These are phyloP conservation scores for Erannis defoliaria DNA, from an alignment of 2,888 invertebrate species.

Conservation along the genomic window DNA sequence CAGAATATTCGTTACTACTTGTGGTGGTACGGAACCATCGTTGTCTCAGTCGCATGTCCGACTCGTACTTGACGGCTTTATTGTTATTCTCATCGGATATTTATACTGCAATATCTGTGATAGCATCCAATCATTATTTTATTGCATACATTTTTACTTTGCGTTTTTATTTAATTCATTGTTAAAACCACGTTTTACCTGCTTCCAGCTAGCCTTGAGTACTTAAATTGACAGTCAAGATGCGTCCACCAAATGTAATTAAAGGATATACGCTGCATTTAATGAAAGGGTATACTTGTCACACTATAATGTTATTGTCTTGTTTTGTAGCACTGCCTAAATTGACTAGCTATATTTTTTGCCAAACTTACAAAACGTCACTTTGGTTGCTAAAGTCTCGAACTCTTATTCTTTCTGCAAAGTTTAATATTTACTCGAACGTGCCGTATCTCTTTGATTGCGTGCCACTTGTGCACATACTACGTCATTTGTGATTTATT, in stretches of 20 bases:
- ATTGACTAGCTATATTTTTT: not conserved
- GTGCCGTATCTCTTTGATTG: conserved; percentile 40
- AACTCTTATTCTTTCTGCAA: conserved; percentile 11
- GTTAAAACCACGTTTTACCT: not conserved
- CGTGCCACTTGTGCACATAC: conserved; percentile 41
- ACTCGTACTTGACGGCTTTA: too few relatives aligned
- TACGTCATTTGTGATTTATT: conserved; percentile 36
- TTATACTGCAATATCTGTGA: not conserved
- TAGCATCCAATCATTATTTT: not conserved
- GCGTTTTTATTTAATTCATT: not conserved
- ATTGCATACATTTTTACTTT: not conserved
- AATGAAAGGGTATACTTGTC: conserved; percentile 18
- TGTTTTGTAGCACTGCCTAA: not conserved
- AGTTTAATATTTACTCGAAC: conserved; percentile 29
- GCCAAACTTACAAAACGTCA: not conserved
- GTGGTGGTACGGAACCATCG: too few relatives aligned
- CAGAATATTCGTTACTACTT: too few relatives aligned
- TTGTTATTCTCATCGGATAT: too few relatives aligned
- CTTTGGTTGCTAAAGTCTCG: not conserved
- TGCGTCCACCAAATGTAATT: conserved; percentile 7
- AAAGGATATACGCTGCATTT: conserved; percentile 18
- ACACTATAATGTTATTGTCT: not conserved
- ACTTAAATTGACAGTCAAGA: conserved; percentile 5
- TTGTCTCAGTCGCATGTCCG: too few relatives aligned
- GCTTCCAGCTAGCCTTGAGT: conserved; percentile 13